A percentile compares a stretch with the other conserved stretches of the same genome.
phyloP scores from a whole-genome alignment of 1,140 invertebrate species.

The Venturia canescens region DNA sequence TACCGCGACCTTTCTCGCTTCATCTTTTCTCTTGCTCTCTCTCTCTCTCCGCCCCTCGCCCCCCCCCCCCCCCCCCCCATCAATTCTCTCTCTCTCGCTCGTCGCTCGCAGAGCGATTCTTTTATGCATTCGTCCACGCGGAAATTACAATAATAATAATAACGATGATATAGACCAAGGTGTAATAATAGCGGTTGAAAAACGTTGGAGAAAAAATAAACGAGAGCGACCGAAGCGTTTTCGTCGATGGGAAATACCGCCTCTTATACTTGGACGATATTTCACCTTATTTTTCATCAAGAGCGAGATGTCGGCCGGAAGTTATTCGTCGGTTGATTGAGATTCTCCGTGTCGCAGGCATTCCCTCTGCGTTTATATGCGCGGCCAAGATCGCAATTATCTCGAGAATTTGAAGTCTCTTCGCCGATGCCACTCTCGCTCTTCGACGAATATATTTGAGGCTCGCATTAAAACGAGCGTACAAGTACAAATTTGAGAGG shows the following conservation, averaged over 20 bases:
- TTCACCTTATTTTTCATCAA: slow-evolving; percentile 3
- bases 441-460: no score
- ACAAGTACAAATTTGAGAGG: no score
- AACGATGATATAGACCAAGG: no score
- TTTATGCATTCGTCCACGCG: background rate
- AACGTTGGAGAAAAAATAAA: background rate
- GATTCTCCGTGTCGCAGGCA: background rate
- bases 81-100: no score
- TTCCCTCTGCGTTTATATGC: background rate
- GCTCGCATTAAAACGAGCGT: no score
- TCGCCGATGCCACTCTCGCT: no score
- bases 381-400: no score
- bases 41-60: background rate
- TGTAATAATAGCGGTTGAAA: background rate
- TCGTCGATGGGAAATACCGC: background rate
- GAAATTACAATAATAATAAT: slow-evolving; percentile 1
- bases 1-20: slow-evolving; percentile 45
- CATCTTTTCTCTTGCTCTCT: background rate
- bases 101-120: background rate
- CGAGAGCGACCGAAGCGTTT: slow-evolving; percentile 12
- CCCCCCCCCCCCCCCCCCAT: no score
- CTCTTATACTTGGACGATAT: background rate
- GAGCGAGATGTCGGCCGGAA: slow-evolving; percentile 33
- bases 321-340: background rate
- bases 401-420: no score